Conservation (phyloP, 2,888 invertebrate species). For the Linhomoeus sp. region DNA sequence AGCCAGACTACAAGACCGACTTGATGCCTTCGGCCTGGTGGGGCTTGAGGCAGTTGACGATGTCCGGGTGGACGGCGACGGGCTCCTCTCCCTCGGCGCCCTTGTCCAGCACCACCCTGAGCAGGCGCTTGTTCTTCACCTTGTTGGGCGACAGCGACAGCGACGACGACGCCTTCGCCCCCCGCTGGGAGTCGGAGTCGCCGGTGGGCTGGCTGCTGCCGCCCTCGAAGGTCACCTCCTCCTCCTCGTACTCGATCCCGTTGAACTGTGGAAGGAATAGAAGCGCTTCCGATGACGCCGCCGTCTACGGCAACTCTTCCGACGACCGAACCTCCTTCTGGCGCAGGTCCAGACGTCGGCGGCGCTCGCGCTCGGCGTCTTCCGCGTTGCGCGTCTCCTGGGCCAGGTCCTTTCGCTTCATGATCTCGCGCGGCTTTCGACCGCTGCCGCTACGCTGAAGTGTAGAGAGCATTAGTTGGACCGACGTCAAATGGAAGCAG, state of each 20-base stretch:
- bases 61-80: no score
- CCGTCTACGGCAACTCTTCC: no score
- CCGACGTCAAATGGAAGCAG: no score
- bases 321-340: conserved; percentile 47
- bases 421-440: conserved; percentile 36
- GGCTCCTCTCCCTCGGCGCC: no score
- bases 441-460: no score
- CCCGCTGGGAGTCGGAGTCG: conserved; percentile 7
- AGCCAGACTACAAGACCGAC: conserved; percentile 35
- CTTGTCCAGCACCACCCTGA: not conserved
- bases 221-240: conserved; percentile 7
- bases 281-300: not conserved
- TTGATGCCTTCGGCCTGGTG: conserved; percentile 67
- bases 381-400: conserved; percentile 70
- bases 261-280: no score
- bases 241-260: conserved; percentile 17
- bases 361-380: conserved; percentile 66
- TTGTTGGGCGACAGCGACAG: no score
- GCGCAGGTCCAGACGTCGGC: conserved; percentile 64
- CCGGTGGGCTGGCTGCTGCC: no score
- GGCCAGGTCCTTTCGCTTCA: conserved; percentile 33
- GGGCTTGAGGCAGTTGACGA: conserved; percentile 47
- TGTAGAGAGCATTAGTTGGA: no score
- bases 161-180: no score
- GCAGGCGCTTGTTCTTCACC: not conserved